Evolutionary conservation across 2,888 invertebrate species (phyloP), one percentile per base, ranked within the genome.

Genomic region (Cybosia mesomella): DNA sequence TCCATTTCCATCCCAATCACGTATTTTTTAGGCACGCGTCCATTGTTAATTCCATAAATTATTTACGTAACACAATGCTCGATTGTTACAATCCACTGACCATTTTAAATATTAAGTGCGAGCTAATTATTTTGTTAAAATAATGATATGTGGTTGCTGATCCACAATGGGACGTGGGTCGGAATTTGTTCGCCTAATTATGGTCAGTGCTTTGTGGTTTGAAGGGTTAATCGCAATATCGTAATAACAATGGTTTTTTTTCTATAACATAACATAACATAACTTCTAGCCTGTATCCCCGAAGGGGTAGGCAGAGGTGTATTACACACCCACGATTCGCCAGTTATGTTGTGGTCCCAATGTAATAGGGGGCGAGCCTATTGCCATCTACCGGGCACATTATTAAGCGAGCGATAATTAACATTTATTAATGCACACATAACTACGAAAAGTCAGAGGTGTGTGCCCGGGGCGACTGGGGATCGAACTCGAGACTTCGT

Each of bases 101-200:
- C 90, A 88, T 88, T 88, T n/a, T 89, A 85, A 85, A 86, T 85
- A 86, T 87, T 87, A 85, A 85, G 79, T 84, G 77, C 80, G 82
- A 83, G 73, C 88, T 90, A 92, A 92, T 93, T 92, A 92, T 92
- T 91, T 88, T 80, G 89, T 92, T 93, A 92, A 89, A 87, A 89
- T 92, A 91, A 92, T 91, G 87, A 89, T 86, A 88, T 84, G 83
- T 79, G 74, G 78, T 70, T 62, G 75, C 71, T 70, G 68, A 71
- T 66, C 70, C 71, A 89, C 84, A 89, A 89, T 83, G 71, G 80
- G 32, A 63, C 85, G 84, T 86, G 88, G 73, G 67, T 70, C 68
- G 58, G 83, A 85, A 86, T 85, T 77, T 83, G 75, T 83, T 75
- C 77, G 78, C 67, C 77, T 83, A 85, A 87, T 87, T 89, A 86